These are phyloP conservation scores for Physella acuta DNA, from an alignment of 1,140 invertebrate genomes.

Conservation along the genomic window DNA sequence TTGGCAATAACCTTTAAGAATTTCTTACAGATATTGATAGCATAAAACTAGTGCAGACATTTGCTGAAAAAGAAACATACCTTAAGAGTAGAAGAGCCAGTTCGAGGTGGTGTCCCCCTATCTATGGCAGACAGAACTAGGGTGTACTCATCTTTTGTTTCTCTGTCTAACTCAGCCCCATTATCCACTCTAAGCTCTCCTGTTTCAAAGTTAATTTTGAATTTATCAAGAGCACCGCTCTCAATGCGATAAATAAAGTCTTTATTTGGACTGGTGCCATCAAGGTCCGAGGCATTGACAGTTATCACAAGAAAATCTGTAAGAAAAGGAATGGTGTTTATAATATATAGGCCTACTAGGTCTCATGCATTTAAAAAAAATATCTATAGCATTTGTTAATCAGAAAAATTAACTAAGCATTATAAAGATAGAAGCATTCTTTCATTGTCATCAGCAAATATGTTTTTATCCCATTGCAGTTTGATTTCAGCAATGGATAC, in stretches of 20 bases:
- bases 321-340: too few species aligned
- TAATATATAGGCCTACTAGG: not conserved
- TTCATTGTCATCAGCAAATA: too few species aligned
- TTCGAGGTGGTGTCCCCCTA: constrained; percentile 36
- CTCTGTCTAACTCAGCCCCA: constrained; percentile 40
- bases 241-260: constrained; percentile 47
- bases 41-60: too few species aligned
- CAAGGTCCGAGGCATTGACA: constrained; percentile 38
- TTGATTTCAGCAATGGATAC: too few species aligned
- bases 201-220: constrained; percentile 42
- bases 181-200: constrained; percentile 41
- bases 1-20: too few species aligned
- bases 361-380: not conserved
- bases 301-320: constrained; percentile 32
- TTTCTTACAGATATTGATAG: too few species aligned
- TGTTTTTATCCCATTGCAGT: too few species aligned
- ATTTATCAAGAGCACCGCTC: constrained; percentile 44
- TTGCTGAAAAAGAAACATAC: too few species aligned
- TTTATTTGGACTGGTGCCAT: constrained; percentile 45
- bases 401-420: not conserved
- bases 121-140: constrained; percentile 43
- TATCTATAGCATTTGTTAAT: not conserved
- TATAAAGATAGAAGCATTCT: too few species aligned
- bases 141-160: constrained; percentile 34
- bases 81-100: constrained; percentile 33